A percentile compares a stretch with the other conserved stretches of the same genome.
Evolutionary conservation across 2,888 invertebrate species (phyloP).

Genomic region (Xanthia icteritia): DNA sequence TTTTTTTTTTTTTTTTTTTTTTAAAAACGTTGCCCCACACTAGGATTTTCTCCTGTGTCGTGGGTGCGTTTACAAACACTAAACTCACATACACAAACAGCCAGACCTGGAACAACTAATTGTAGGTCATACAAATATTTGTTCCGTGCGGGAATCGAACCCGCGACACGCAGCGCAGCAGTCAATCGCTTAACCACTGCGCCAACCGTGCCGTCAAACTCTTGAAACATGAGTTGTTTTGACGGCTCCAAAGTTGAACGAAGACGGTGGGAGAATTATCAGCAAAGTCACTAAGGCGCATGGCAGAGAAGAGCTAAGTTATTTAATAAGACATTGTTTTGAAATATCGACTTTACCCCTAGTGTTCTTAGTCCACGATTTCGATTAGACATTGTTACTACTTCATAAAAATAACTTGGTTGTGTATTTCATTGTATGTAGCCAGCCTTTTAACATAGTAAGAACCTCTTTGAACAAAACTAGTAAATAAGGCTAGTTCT

Average conservation of each 20-base stretch:
- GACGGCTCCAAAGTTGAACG: slow-evolving; percentile 54
- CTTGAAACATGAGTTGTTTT: no score
- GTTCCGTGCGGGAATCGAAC: no score
- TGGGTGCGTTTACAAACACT: no score
- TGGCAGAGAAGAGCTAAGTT: slow-evolving; percentile 18
- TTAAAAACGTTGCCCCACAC: no score
- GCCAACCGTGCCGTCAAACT: no score
- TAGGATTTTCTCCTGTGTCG: no score
- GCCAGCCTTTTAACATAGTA: not conserved
- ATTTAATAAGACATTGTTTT: slow-evolving; percentile 45
- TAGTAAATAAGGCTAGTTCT: not conserved
- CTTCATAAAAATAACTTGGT: not conserved
- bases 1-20: no score
- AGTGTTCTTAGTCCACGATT: not conserved
- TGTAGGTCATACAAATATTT: no score
- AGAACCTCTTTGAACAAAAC: slow-evolving; percentile 4
- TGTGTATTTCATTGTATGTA: not conserved
- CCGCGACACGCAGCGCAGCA: no score
- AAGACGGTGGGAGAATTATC: slow-evolving; percentile 39
- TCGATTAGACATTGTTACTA: not conserved
- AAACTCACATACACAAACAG: no score
- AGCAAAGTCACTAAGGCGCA: slow-evolving; percentile 37
- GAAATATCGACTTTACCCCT: slow-evolving; percentile 24
- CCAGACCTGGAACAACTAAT: no score
- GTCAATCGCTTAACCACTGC: no score